Conservation (phyloP, 2,888 invertebrate species). For the Melanargia galathea region DNA sequence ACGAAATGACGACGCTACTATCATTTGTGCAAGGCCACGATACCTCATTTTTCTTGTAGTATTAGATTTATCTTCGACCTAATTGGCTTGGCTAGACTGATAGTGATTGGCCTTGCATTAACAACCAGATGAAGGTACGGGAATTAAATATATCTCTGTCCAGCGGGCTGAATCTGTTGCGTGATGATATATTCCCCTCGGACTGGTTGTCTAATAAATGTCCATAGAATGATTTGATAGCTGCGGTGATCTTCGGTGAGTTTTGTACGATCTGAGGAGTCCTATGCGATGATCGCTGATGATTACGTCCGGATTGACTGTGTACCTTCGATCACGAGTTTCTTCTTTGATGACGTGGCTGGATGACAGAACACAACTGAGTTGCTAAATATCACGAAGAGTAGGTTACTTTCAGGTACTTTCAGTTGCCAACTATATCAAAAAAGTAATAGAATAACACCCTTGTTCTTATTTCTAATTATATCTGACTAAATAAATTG, state of each 20-base stretch:
- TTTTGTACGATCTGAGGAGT: no score
- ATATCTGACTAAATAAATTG: not conserved
- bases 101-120: constrained; percentile 29
- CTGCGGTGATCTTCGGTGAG: no score
- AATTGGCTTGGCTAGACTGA: constrained; percentile 29
- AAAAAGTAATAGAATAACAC: no score
- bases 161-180: not conserved
- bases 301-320: no score
- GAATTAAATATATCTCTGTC: not conserved
- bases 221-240: not conserved
- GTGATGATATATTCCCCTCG: not conserved
- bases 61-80: constrained; percentile 31
- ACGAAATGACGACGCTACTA: constrained; percentile 29
- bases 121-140: constrained; percentile 14
- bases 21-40: constrained; percentile 30
- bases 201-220: not conserved
- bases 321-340: no score
- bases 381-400: no score
- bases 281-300: no score
- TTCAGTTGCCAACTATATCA: no score
- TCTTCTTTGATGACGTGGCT: no score
- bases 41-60: constrained; percentile 31
- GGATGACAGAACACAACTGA: no score
- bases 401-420: no score
- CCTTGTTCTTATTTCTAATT: no score